phyloP scores from a whole-genome alignment of 2,888 invertebrate genomes.

The Drosophila phalerata region DNA sequence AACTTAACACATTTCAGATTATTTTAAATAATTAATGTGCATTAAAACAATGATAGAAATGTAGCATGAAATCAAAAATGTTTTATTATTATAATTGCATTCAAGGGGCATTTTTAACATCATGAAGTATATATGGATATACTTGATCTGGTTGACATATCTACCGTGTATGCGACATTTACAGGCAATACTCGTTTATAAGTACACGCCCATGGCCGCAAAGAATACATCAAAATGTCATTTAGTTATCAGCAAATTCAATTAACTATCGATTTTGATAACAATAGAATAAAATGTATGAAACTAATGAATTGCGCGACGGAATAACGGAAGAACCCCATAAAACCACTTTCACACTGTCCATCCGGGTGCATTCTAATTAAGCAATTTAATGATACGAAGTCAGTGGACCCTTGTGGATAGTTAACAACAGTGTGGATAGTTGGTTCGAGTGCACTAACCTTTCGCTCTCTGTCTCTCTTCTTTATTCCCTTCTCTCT shows the following conservation, averaged over 20 bases:
- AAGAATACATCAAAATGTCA: conserved; percentile 53
- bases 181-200: conserved; percentile 5
- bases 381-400: conserved; percentile 63
- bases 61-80: neutral
- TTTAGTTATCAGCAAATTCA: conserved; percentile 67
- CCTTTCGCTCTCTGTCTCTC: neutral
- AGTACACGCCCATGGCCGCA: neutral
- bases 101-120: too few relatives aligned
- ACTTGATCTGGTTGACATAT: neutral
- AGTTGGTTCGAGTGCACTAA: conserved; percentile 35
- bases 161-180: conserved; percentile 19
- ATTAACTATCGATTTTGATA: conserved; percentile 72
- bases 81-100: neutral
- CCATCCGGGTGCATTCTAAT: conserved; percentile 47
- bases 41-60: conserved; percentile 3
- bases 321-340: conserved; percentile 1
- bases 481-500: neutral
- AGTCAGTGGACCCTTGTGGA: conserved; percentile 17
- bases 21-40: conserved; percentile 23
- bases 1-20: conserved; percentile 18
- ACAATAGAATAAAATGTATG: conserved; percentile 48
- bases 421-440: conserved; percentile 26
- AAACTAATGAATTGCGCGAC: conserved; percentile 15
- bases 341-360: conserved; percentile 10
- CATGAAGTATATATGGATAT: neutral